Percentiles rank a stretch among this genome's conserved stretches.
Conservation (phyloP, 2,888 invertebrate genomes). For the Galerucella calmariensis region DNA sequence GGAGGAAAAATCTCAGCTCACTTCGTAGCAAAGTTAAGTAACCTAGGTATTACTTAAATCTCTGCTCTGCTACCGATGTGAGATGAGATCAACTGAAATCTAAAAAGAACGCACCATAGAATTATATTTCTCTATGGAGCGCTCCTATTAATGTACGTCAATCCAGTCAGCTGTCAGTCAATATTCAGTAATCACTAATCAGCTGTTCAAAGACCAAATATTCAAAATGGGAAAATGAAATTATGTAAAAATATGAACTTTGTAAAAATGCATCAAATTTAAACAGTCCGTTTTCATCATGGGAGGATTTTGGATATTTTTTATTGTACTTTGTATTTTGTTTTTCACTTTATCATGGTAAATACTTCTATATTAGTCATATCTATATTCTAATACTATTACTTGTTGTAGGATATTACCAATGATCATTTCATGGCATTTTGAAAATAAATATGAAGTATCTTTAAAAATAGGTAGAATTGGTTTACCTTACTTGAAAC, state of each 20-base stretch:
- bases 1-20: no score
- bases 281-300: conserved; percentile 39
- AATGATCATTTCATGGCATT: conserved; percentile 80
- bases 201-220: conserved; percentile 15
- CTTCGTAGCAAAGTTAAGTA: no score
- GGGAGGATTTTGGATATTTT: conserved; percentile 49
- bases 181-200: neutral
- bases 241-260: neutral
- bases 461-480: conserved; percentile 84
- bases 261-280: neutral
- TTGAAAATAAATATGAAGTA: conserved; percentile 82
- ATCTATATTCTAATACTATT: conserved; percentile 10
- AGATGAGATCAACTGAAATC: no score
- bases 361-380: conserved; percentile 19
- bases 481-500: conserved; percentile 80
- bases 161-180: neutral
- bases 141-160: neutral
- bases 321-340: conserved; percentile 46
- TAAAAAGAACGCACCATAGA: no score
- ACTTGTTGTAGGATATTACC: conserved; percentile 76
- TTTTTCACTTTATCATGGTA: conserved; percentile 50
- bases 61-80: no score
- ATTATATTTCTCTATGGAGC: no score
- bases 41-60: no score
- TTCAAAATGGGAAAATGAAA: conserved; percentile 10